Evolutionary conservation across 2,113 vertebrate species (phyloP).

Genomic region (Forbesichthys papilliferus): DNA sequence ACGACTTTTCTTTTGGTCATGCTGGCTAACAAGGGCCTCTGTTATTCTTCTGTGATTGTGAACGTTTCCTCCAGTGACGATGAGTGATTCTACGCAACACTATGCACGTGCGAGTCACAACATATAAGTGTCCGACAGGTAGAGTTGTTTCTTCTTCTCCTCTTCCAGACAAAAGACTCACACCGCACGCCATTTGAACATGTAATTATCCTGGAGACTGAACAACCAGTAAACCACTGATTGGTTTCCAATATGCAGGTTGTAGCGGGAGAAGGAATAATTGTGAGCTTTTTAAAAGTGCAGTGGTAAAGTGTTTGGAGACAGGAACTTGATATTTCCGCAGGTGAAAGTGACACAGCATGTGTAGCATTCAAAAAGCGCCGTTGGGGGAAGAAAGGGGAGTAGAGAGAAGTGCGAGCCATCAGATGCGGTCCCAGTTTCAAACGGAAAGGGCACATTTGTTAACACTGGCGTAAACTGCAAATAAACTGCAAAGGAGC

Average conservation of each 20-base stretch:
- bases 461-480: no score
- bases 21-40: not conserved
- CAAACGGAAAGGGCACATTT: no score
- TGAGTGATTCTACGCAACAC: not conserved
- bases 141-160: not conserved
- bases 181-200: not conserved
- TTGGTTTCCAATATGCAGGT: not conserved
- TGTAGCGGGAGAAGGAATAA: not conserved
- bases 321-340: no score
- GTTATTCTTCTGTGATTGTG: not conserved
- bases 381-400: no score
- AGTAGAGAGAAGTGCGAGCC: not conserved
- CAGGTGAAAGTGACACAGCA: no score
- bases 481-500: no score
- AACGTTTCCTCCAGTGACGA: not conserved
- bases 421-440: no score
- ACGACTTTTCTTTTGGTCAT: not conserved
- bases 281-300: no score
- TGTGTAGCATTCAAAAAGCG: no score
- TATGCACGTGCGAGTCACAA: not conserved
- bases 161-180: not conserved
- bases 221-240: not conserved
- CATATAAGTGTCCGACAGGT: not conserved
- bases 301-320: no score
- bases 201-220: not conserved